These are phyloP conservation scores for Papilio dardanus DNA, from an alignment of 1,140 invertebrate species.

Conservation along the genomic window DNA sequence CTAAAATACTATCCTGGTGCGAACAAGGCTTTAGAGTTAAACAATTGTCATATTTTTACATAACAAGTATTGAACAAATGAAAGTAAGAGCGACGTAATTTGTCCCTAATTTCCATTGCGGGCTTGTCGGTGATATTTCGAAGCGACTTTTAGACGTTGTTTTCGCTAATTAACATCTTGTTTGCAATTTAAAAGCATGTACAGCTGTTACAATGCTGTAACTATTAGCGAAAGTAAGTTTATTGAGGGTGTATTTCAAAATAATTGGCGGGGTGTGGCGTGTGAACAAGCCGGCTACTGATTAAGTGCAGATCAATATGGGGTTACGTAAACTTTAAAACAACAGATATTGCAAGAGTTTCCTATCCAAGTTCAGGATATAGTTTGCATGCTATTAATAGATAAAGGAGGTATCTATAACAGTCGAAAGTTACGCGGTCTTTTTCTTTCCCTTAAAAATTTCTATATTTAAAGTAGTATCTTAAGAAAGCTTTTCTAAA, in stretches of 20 bases:
- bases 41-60: conserved; percentile 70
- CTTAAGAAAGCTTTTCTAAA: background rate
- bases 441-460: too few relatives aligned
- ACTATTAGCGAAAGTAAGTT: conserved; percentile 64
- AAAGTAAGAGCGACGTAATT: conserved; percentile 79
- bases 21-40: conserved; percentile 43
- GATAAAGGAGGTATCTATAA: conserved; percentile 31
- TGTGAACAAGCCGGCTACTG: conserved; percentile 56
- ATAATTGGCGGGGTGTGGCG: conserved; percentile 68
- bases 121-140: conserved; percentile 71
- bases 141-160: conserved; percentile 70
- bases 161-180: conserved; percentile 81
- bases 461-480: too few relatives aligned
- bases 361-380: conserved; percentile 54
- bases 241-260: conserved; percentile 60
- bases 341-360: conserved; percentile 53
- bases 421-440: too few relatives aligned
- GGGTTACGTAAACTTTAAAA: conserved; percentile 62
- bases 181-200: conserved; percentile 79
- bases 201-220: conserved; percentile 46
- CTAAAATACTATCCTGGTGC: too few relatives aligned
- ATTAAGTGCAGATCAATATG: conserved; percentile 39
- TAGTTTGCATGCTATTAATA: background rate
- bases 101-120: conserved; percentile 80
- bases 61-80: conserved; percentile 71